These are phyloP conservation scores for Xyliphius kryptos DNA, from an alignment of 2,113 vertebrate species.

Conservation along the genomic window DNA sequence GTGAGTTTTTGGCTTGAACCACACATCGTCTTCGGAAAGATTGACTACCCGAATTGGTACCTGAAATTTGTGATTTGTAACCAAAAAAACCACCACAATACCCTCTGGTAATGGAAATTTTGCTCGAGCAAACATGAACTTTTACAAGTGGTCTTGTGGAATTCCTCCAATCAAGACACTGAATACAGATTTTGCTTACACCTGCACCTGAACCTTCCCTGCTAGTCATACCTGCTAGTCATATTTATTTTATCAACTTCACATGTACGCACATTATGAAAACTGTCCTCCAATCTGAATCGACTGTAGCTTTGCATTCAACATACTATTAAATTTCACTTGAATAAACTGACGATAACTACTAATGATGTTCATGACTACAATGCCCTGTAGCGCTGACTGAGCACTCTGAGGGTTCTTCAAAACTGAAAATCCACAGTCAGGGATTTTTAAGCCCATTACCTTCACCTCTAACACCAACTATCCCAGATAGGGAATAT, in stretches of 20 bases:
- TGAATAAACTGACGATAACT: constrained; percentile 11
- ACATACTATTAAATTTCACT: constrained; percentile 21
- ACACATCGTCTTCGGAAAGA: neutral
- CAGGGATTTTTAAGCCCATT: constrained; percentile 1
- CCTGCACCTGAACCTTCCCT: neutral
- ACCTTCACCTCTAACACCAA: constrained; percentile 4
- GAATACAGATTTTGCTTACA: constrained; percentile 4
- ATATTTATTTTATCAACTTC: neutral
- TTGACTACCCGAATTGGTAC: neutral
- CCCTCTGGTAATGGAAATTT: neutral
- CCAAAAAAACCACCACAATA: neutral
- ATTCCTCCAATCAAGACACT: neutral
- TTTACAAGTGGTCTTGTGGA: no score
- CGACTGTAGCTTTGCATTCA: neutral
- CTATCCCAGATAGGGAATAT: constrained; percentile 12
- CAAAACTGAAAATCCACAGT: constrained; percentile 13
- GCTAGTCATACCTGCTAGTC: neutral
- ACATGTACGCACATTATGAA: constrained; percentile 14
- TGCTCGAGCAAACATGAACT: constrained; percentile 1
- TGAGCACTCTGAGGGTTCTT: no score
- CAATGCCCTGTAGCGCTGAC: no score
- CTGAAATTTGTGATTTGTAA: neutral
- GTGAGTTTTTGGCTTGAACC: neutral
- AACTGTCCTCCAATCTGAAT: constrained; percentile 8
- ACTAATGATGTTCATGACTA: constrained; percentile 20